phyloP scores from a whole-genome alignment of 2,888 invertebrate genomes.

The Drosophila mettleri region DNA sequence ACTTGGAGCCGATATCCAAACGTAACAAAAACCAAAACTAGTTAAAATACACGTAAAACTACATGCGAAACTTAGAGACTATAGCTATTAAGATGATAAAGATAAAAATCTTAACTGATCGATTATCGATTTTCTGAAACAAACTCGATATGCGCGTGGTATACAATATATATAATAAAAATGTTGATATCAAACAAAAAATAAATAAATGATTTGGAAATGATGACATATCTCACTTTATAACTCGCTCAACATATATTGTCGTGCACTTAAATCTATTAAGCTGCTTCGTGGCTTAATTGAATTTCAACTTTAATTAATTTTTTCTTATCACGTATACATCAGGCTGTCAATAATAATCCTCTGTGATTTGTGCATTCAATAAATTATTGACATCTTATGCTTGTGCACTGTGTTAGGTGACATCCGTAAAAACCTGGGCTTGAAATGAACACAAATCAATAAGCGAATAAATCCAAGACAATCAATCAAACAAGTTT shows the following conservation, averaged over 20 bases:
- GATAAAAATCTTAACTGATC: too few species aligned
- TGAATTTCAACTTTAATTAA: constrained; percentile 6
- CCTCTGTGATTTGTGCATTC: constrained; percentile 9
- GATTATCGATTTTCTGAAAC: too few species aligned
- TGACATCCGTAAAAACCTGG: neutral
- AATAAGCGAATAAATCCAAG: neutral
- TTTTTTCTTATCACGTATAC: constrained; percentile 2
- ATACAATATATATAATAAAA: too few species aligned
- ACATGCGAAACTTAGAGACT: too few species aligned
- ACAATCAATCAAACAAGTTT: neutral
- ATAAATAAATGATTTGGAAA: neutral
- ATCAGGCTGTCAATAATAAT: constrained; percentile 12
- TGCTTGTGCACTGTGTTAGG: neutral
- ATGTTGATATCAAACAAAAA: too few species aligned
- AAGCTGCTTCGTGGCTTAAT: neutral
- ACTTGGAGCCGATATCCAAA: too few species aligned
- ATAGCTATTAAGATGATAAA: too few species aligned
- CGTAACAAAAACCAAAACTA: too few species aligned
- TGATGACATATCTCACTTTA: neutral
- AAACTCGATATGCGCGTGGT: too few species aligned
- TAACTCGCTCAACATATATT: neutral
- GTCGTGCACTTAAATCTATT: neutral
- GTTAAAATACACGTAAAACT: too few species aligned
- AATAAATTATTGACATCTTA: constrained; percentile 8
- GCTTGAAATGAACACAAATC: constrained; percentile 42